phyloP scores from a whole-genome alignment of 2,797 vertebrate species.

The Paedocypris micromegethes region DNA sequence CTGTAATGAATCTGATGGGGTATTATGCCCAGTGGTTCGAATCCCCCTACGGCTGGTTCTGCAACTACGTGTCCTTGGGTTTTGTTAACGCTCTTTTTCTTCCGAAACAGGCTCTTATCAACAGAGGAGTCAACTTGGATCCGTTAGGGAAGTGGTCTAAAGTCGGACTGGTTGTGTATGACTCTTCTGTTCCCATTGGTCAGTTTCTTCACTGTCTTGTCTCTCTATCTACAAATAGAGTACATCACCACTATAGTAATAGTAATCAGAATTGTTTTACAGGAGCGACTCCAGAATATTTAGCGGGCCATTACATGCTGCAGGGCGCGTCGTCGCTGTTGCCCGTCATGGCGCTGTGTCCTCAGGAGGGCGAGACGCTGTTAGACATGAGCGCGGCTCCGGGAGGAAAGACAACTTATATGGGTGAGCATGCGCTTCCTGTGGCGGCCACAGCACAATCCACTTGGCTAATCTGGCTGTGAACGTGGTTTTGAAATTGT shows the following conservation, averaged over 20 bases:
- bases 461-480: no score
- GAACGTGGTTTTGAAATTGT: neutral
- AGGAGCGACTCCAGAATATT: slow-evolving; percentile 96
- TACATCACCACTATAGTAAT: neutral
- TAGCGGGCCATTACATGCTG: slow-evolving; percentile 95
- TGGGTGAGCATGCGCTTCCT: slow-evolving; percentile 68
- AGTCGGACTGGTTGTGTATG: slow-evolving; percentile 91
- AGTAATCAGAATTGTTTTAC: neutral
- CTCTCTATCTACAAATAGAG: neutral
- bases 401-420: slow-evolving; percentile 95
- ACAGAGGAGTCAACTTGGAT: slow-evolving; percentile 94
- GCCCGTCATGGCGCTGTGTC: slow-evolving; percentile 91
- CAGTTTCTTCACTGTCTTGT: slow-evolving; percentile 47
- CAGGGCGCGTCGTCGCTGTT: slow-evolving; percentile 94
- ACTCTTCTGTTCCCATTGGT: slow-evolving; percentile 94
- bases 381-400: slow-evolving; percentile 97
- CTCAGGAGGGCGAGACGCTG: slow-evolving; percentile 89
- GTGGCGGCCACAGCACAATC: no score
- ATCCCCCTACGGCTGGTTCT: no score
- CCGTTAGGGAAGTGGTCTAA: slow-evolving; percentile 97
- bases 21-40: no score
- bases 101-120: slow-evolving; percentile 84
- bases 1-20: no score
- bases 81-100: no score
- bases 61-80: no score